A percentile compares a stretch with the other conserved stretches of the same genome.
Conservation (phyloP, 2,888 invertebrate species). For the Polymixis flavicincta region DNA sequence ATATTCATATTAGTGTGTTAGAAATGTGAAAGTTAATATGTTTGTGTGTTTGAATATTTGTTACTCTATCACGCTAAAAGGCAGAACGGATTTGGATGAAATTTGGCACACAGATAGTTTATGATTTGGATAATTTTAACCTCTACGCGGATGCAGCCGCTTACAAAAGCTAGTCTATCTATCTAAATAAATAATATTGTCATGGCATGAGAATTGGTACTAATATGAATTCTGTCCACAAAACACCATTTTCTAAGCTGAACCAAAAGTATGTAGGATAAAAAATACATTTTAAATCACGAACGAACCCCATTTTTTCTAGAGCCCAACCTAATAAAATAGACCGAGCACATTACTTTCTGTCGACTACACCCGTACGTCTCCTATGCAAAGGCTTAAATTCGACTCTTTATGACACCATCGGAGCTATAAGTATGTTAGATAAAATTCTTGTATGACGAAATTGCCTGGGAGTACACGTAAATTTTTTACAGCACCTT, state of each 20-base stretch:
- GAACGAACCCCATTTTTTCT: slow-evolving; percentile 36
- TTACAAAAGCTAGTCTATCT: too few relatives aligned
- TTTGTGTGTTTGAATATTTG: too few relatives aligned
- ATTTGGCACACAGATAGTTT: too few relatives aligned
- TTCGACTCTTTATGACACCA: slow-evolving; percentile 78
- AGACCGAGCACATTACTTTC: slow-evolving; percentile 28
- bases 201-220: not conserved
- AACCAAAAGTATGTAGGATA: not conserved
- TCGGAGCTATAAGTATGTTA: slow-evolving; percentile 76
- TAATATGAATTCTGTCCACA: not conserved
- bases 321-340: slow-evolving; percentile 31
- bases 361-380: slow-evolving; percentile 53
- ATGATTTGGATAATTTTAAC: too few relatives aligned
- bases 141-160: too few relatives aligned
- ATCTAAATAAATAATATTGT: too few relatives aligned
- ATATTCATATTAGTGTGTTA: too few relatives aligned
- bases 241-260: not conserved
- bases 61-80: too few relatives aligned
- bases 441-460: slow-evolving; percentile 78
- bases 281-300: slow-evolving; percentile 33
- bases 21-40: too few relatives aligned
- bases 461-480: slow-evolving; percentile 78
- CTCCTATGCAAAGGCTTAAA: slow-evolving; percentile 73
- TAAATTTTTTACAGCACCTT: slow-evolving; percentile 78
- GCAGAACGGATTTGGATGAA: too few relatives aligned